Evolutionary conservation across 2,888 invertebrate species (phyloP).

Genomic region (Hirudinaria manillensis): DNA sequence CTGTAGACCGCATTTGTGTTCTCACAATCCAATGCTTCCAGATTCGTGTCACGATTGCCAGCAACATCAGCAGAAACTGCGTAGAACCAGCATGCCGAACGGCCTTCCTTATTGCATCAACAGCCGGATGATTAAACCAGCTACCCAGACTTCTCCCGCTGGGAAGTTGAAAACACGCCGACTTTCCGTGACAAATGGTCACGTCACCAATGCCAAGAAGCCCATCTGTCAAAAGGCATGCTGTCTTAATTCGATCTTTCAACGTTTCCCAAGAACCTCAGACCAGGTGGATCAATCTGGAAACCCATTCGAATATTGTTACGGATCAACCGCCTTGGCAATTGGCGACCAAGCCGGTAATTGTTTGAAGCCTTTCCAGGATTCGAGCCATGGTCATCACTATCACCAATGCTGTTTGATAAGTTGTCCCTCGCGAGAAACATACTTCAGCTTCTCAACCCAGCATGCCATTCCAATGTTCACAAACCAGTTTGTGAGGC

Average conservation of each 20-base stretch:
- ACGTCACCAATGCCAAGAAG: not conserved
- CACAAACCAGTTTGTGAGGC: not conserved
- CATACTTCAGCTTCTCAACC: not conserved
- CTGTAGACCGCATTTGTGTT: no score
- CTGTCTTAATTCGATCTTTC: not conserved
- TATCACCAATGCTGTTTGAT: conserved; percentile 1
- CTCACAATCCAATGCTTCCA: no score
- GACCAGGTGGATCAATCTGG: not conserved
- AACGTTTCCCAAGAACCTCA: not conserved
- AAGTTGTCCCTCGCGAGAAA: not conserved
- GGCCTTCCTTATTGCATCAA: not conserved
- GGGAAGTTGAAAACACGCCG: conserved; percentile 15
- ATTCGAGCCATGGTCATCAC: not conserved
- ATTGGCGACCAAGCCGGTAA: not conserved
- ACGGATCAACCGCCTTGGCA: not conserved
- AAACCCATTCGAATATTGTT: no score
- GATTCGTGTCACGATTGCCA: no score
- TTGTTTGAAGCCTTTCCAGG: not conserved
- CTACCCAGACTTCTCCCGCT: not conserved
- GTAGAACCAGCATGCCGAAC: not conserved
- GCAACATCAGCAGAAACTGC: not conserved
- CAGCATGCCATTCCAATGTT: not conserved
- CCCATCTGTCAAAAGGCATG: not conserved
- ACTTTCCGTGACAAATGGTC: conserved; percentile 4
- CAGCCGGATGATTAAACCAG: not conserved